A percentile compares a stretch with the other conserved stretches of the same genome.
Evolutionary conservation across 2,113 vertebrate species (phyloP).

Genomic region (Notarius lentiginosus): DNA sequence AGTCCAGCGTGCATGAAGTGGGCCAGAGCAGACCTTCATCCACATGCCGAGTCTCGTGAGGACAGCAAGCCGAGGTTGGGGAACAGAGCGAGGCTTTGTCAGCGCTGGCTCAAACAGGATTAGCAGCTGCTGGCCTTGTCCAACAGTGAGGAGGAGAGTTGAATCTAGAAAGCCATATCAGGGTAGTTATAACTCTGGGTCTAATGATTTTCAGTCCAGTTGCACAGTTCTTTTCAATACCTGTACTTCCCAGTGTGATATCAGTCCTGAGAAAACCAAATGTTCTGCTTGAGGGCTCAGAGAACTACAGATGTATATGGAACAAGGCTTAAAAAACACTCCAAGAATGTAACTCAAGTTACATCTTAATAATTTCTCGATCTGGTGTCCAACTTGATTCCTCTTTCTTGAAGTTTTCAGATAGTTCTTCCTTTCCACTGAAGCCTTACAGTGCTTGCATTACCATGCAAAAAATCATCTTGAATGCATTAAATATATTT

Average conservation of each 20-base stretch:
- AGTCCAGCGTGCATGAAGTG: constrained; percentile 56
- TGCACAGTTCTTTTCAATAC: constrained; percentile 11
- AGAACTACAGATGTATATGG: not conserved
- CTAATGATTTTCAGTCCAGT: constrained; percentile 28
- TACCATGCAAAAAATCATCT: not conserved
- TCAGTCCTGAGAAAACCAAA: constrained; percentile 1
- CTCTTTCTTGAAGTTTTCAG: not conserved
- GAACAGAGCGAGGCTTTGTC: constrained; percentile 74
- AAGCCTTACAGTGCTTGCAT: not conserved
- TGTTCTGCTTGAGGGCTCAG: constrained; percentile 1
- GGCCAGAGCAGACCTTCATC: constrained; percentile 33
- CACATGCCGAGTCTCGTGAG: constrained; percentile 70
- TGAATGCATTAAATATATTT: not conserved
- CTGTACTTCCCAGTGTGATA: constrained; percentile 53
- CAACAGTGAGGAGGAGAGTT: constrained; percentile 34
- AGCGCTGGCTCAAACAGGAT: constrained; percentile 63
- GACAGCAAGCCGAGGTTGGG: constrained; percentile 57
- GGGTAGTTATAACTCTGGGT: constrained; percentile 52
- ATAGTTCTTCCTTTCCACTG: not conserved
- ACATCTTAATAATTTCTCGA: not conserved
- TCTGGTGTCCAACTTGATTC: not conserved
- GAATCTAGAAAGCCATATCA: constrained; percentile 52
- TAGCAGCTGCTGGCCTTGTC: constrained; percentile 59
- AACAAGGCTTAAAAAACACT: not conserved
- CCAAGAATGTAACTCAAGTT: not conserved